phyloP scores from a whole-genome alignment of 2,113 vertebrate species.

The Thinocorus orbignyianus region DNA sequence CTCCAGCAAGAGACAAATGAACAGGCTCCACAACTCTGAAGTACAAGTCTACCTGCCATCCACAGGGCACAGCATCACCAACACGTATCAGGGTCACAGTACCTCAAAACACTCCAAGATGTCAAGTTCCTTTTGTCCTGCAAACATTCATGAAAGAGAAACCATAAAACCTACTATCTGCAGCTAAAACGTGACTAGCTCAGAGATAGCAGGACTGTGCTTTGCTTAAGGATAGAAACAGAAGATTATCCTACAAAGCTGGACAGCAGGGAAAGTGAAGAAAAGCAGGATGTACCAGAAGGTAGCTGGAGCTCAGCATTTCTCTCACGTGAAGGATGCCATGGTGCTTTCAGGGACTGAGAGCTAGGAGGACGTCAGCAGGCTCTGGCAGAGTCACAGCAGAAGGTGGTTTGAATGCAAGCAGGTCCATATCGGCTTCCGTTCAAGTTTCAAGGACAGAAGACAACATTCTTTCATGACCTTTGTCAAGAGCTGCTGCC shows the following conservation, averaged over 20 bases:
- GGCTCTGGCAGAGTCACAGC: not conserved
- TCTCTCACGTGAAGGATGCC: not conserved
- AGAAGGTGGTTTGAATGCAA: not conserved
- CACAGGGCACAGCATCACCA: not conserved
- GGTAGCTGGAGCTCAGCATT: not conserved
- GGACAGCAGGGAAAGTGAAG: not conserved
- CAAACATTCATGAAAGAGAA: not conserved
- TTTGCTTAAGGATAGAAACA: not conserved
- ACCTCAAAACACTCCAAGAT: not conserved
- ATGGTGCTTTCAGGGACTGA: not conserved
- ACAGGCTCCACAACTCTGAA: not conserved
- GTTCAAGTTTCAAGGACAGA: not conserved
- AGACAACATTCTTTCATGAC: not conserved
- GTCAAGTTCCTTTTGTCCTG: not conserved
- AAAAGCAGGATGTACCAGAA: not conserved
- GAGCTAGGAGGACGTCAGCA: not conserved
- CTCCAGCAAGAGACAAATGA: not conserved
- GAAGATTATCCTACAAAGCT: not conserved
- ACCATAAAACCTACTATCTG: not conserved
- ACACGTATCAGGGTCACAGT: not conserved
- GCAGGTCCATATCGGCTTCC: not conserved
- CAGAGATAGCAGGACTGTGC: not conserved
- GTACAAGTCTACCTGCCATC: not conserved
- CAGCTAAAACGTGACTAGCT: not conserved
- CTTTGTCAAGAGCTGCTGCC: not conserved